Conservation (phyloP, 2,113 vertebrate genomes). For the Rhynchopsitta pachyrhyncha region DNA sequence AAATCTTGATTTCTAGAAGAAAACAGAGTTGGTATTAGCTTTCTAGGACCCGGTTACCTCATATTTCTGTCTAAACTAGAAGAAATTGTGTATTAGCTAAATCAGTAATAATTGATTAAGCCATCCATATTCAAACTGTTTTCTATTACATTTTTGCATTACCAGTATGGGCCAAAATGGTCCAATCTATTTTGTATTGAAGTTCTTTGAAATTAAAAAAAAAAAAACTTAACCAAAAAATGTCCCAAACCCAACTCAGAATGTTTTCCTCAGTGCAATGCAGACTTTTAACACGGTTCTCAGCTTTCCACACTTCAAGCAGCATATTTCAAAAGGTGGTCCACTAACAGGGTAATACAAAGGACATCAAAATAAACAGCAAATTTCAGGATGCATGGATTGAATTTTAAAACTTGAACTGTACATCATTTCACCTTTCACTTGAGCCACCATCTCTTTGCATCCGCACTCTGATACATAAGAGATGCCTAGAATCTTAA, state of each 20-base stretch:
- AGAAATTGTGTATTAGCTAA: background rate
- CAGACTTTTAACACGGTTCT: background rate
- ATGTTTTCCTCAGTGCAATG: background rate
- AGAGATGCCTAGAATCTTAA: background rate
- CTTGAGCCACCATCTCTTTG: background rate
- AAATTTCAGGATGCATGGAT: background rate
- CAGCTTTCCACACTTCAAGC: background rate
- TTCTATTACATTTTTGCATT: background rate
- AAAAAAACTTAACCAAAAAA: background rate
- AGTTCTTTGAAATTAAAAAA: background rate
- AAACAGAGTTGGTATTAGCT: background rate
- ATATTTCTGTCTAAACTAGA: background rate
- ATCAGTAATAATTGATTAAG: background rate
- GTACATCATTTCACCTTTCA: background rate
- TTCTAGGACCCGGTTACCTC: background rate
- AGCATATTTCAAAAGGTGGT: background rate
- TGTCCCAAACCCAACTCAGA: background rate
- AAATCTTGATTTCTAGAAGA: constrained; percentile 33
- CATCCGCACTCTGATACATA: background rate
- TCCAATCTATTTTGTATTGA: background rate
- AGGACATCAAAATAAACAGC: background rate
- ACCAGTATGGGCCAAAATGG: background rate
- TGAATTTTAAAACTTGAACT: background rate
- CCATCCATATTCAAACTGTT: background rate
- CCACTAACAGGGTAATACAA: background rate